Evolutionary conservation across 2,797 vertebrate species (phyloP).

Genomic region (Gobio occitaniae): DNA sequence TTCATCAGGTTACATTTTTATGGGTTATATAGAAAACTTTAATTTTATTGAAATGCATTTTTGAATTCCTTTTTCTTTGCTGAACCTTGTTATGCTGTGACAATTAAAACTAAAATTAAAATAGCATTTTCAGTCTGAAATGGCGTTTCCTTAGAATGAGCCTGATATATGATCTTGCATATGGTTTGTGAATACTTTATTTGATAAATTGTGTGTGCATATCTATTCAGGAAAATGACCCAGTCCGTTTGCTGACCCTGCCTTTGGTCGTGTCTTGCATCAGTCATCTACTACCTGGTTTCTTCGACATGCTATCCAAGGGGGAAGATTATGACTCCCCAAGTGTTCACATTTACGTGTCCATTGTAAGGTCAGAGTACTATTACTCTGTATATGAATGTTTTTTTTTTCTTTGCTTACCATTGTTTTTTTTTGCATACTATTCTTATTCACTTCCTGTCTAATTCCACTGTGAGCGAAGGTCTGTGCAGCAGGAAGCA

Average conservation of each 20-base stretch:
- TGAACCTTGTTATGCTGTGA: neutral
- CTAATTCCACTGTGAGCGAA: neutral
- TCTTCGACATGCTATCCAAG: constrained; percentile 79
- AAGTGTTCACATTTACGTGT: constrained; percentile 75
- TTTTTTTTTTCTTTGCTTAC: too few relatives aligned
- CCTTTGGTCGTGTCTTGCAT: constrained; percentile 80
- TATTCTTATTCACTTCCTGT: neutral
- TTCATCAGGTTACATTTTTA: neutral
- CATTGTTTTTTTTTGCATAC: neutral
- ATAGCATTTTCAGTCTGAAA: neutral
- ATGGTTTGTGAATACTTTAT: neutral
- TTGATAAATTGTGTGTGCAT: neutral
- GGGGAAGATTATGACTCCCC: constrained; percentile 81
- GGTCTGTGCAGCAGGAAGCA: neutral
- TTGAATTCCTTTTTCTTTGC: neutral
- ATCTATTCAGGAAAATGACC: neutral
- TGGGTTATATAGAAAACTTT: neutral
- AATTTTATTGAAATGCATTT: neutral
- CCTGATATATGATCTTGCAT: neutral
- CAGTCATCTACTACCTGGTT: constrained; percentile 79
- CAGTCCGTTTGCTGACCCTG: constrained; percentile 69
- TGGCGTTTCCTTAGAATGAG: neutral
- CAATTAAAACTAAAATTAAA: neutral
- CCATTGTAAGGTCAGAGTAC: constrained; percentile 82
- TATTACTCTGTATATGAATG: neutral